Conservation (phyloP, 1,140 invertebrate species). For the Radopholus similis region DNA sequence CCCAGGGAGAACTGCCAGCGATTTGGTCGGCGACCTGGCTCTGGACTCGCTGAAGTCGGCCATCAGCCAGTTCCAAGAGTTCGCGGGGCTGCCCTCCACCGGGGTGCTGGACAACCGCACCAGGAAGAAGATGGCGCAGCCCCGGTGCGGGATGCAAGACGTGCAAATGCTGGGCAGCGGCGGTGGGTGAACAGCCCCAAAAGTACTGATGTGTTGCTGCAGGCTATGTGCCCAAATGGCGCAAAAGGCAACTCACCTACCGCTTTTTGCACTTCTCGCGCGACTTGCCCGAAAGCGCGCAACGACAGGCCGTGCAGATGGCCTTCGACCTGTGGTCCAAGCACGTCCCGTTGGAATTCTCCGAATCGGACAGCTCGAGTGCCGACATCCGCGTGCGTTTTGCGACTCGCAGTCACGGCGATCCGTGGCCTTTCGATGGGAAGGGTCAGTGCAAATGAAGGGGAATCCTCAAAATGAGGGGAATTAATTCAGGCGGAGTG, state of each 20-base stretch:
- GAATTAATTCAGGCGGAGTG: constrained; percentile 43
- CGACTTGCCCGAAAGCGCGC: constrained; percentile 46
- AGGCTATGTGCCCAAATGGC: constrained; percentile 50
- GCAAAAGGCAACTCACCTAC: constrained; percentile 50
- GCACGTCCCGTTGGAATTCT: constrained; percentile 44
- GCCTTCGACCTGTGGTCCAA: constrained; percentile 52
- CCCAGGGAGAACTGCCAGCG: background rate
- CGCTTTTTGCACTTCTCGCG: constrained; percentile 44
- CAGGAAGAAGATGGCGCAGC: constrained; percentile 56
- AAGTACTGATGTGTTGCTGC: background rate
- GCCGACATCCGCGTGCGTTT: constrained; percentile 57
- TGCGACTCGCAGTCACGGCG: constrained; percentile 45
- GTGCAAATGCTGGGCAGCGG: constrained; percentile 29
- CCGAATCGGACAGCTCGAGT: constrained; percentile 23
- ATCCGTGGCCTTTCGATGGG: constrained; percentile 60
- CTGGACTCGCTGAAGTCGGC: background rate
- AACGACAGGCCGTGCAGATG: constrained; percentile 45
- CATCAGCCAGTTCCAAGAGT: constrained; percentile 57
- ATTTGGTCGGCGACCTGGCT: constrained; percentile 11
- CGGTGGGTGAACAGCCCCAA: background rate
- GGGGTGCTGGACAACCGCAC: constrained; percentile 49
- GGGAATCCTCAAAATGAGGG: background rate
- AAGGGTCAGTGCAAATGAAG: constrained; percentile 24
- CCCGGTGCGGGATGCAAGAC: constrained; percentile 52
- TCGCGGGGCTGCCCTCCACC: constrained; percentile 50